Evolutionary conservation across 2,113 vertebrate species (phyloP).

Genomic region (Girardinichthys multiradiatus): DNA sequence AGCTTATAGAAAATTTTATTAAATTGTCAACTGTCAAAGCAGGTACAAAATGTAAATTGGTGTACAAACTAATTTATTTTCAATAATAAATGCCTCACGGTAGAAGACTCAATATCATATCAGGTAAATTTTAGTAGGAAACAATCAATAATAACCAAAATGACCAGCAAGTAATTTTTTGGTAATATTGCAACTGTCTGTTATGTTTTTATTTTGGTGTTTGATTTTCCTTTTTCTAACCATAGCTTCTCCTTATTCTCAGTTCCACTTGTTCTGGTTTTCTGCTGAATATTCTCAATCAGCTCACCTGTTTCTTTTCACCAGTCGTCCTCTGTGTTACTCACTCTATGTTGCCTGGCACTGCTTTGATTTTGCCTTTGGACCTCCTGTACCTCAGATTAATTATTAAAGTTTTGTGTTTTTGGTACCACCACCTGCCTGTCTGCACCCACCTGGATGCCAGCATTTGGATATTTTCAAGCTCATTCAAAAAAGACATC

Average conservation of each 20-base stretch:
- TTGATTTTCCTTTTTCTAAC: background rate
- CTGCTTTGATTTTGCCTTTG: background rate
- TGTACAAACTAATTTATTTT: no score
- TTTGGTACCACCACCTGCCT: background rate
- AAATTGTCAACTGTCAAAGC: no score
- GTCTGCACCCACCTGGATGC: background rate
- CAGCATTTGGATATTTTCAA: background rate
- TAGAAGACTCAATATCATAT: no score
- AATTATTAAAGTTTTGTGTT: background rate
- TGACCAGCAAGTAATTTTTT: background rate
- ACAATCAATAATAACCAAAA: background rate
- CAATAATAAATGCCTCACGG: no score
- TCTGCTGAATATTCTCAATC: background rate
- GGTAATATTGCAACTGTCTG: background rate
- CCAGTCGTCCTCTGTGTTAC: background rate
- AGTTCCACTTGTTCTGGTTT: background rate
- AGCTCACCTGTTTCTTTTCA: background rate
- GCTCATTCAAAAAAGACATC: background rate
- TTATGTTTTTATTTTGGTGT: background rate
- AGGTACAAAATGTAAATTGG: no score
- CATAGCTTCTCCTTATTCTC: background rate
- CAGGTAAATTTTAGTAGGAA: no score
- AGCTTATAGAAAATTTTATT: no score
- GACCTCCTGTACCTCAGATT: background rate
- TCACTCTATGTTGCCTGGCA: background rate